Percentiles rank a stretch among this genome's conserved stretches.
Evolutionary conservation across 2,888 invertebrate genomes (phyloP).

Genomic region (Nymphalis polychloros): DNA sequence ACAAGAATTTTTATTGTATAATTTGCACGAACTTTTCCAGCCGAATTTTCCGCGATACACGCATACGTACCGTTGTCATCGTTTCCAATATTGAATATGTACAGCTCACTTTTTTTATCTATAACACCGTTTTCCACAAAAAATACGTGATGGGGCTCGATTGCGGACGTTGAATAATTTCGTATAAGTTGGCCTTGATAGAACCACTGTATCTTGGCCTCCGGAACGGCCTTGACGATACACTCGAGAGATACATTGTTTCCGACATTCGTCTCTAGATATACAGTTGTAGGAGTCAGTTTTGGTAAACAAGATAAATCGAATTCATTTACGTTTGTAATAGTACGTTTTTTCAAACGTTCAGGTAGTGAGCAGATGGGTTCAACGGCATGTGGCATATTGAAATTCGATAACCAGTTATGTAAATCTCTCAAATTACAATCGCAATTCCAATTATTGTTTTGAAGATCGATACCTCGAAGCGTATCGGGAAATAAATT

Average conservation of each 20-base stretch:
- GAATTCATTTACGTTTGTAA: conserved; percentile 84
- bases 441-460: conserved; percentile 95
- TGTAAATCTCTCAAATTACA: conserved; percentile 90
- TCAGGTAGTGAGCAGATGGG: conserved; percentile 88
- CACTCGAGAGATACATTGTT: conserved; percentile 91
- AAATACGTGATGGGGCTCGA: conserved; percentile 86
- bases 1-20: conserved; percentile 89
- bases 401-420: conserved; percentile 88
- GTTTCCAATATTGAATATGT: conserved; percentile 88
- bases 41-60: conserved; percentile 92
- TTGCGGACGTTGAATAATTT: conserved; percentile 86
- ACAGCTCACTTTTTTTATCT: conserved; percentile 89
- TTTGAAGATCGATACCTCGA: conserved; percentile 90
- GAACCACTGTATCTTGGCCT: conserved; percentile 91
- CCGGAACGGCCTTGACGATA: conserved; percentile 90
- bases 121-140: conserved; percentile 87
- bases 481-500: conserved; percentile 88
- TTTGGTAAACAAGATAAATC: conserved; percentile 92
- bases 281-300: conserved; percentile 87
- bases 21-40: conserved; percentile 89
- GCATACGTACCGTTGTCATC: conserved; percentile 93
- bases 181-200: conserved; percentile 91
- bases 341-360: conserved; percentile 84
- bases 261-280: conserved; percentile 89
- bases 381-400: conserved; percentile 89